Evolutionary conservation across 2,888 invertebrate genomes (phyloP).

Genomic region (Diarsia rubi): DNA sequence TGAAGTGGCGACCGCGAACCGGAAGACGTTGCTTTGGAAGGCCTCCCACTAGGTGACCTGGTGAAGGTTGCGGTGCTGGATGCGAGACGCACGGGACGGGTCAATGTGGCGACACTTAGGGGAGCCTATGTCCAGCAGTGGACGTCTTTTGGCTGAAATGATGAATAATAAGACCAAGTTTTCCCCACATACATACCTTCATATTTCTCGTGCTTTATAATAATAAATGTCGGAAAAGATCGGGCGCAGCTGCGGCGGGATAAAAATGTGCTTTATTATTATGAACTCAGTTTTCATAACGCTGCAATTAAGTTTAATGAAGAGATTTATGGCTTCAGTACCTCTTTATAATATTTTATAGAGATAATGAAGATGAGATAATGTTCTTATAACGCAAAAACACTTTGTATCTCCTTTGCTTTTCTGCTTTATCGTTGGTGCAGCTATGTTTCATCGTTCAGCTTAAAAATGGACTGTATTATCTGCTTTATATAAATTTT

Average conservation of each 20-base stretch:
- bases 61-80: too few species aligned
- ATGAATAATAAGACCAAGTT: constrained; percentile 15
- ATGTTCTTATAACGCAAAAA: background rate
- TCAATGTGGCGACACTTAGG: too few species aligned
- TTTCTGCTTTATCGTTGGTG: background rate
- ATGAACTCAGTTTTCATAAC: constrained; percentile 18
- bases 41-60: too few species aligned
- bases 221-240: constrained; percentile 40
- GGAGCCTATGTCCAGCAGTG: too few species aligned
- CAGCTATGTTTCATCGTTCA: background rate
- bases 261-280: constrained; percentile 13
- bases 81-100: too few species aligned
- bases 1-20: too few species aligned
- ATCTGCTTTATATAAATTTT: background rate
- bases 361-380: constrained; percentile 13
- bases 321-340: constrained; percentile 30
- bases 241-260: constrained; percentile 12
- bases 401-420: background rate
- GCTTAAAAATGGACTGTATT: background rate
- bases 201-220: constrained; percentile 24
- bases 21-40: too few species aligned
- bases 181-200: background rate
- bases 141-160: too few species aligned
- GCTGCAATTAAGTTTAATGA: constrained; percentile 20
- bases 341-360: background rate